Evolutionary conservation across 2,113 vertebrate species (phyloP), one percentile per base, ranked within the genome.

Genomic region (Cyrtonyx montezumae): DNA sequence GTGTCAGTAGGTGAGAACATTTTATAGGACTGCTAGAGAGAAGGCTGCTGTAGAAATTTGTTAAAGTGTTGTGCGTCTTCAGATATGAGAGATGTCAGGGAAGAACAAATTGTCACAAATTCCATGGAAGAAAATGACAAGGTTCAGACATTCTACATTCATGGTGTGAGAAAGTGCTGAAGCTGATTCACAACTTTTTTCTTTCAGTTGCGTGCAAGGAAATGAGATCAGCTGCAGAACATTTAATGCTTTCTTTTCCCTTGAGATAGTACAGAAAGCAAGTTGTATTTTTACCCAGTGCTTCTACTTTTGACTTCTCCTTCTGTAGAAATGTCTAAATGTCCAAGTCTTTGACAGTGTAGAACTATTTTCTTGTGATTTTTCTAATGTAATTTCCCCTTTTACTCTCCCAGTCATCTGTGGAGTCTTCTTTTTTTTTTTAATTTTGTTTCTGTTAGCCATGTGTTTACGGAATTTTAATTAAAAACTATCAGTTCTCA

Each of bases 351-450:
- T 73, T 78, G 23, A 90, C 67, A 45, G 11, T 16, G 1, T 89
- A 65, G 89, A 94, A 62, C 20, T 59, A 26, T 91, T 75, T 92
- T 25, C 34, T 76, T 93, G 85, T 79, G 21, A 56, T 15, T 80
- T 92, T 69, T 68, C 86, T 55, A 71, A 73, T 79, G 62, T 37
- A 65, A 42, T 69, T 63, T 43, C 23, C 11, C 15, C 16, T 87
- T 71, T 76, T 62, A 53, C 9, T 76, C 2, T 34, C 15, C 3
- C 9, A 13, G 7, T 82, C 12, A 17, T 74, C 17, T 53, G 22
- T 0, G 0, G 28, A 30, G 10, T 4, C 48, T 4, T 65, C 19
- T 46, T 58, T 48, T 88, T 86, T 3, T 40, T 4, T 71, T 18
- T 56, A 25, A 63, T 51, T 76, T 36, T 2, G 4, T 65, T 89